Evolutionary conservation across 1,140 invertebrate species (phyloP).

Genomic region (Drosophila arawakana): DNA sequence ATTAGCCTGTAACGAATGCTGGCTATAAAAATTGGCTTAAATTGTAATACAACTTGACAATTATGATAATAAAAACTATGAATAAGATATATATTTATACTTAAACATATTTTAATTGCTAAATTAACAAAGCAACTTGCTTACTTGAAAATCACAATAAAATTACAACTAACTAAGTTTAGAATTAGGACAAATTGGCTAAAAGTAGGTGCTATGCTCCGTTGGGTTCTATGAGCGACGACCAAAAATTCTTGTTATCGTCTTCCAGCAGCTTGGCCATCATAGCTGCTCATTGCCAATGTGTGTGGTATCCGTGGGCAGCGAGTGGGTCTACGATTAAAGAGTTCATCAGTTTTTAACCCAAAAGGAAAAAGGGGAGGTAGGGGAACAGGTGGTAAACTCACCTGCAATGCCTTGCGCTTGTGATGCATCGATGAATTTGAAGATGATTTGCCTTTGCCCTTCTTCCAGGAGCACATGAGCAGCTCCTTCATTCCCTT

Average conservation of each 20-base stretch:
- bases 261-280: constrained; percentile 68
- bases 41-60: constrained; percentile 45
- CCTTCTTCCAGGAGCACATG: constrained; percentile 85
- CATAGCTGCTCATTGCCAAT: constrained; percentile 84
- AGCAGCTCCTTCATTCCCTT: constrained; percentile 89
- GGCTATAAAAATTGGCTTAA: constrained; percentile 37
- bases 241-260: constrained; percentile 49
- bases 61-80: constrained; percentile 12
- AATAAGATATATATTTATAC: background rate
- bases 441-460: constrained; percentile 81
- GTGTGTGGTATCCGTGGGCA: constrained; percentile 83
- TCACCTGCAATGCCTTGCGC: constrained; percentile 80
- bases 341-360: background rate
- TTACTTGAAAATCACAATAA: constrained; percentile 65
- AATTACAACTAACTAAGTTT: constrained; percentile 43
- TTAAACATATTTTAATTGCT: constrained; percentile 20
- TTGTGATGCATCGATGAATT: constrained; percentile 83
- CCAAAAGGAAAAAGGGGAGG: background rate
- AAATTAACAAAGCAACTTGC: constrained; percentile 52
- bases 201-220: constrained; percentile 24
- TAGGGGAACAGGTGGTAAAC: constrained; percentile 1
- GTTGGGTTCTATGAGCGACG: constrained; percentile 58
- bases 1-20: constrained; percentile 36
- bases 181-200: constrained; percentile 12
- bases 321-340: constrained; percentile 74